These are phyloP conservation scores for Embidobia sp. DNA, from an alignment of 2,888 invertebrate genomes.

Conservation along the genomic window DNA sequence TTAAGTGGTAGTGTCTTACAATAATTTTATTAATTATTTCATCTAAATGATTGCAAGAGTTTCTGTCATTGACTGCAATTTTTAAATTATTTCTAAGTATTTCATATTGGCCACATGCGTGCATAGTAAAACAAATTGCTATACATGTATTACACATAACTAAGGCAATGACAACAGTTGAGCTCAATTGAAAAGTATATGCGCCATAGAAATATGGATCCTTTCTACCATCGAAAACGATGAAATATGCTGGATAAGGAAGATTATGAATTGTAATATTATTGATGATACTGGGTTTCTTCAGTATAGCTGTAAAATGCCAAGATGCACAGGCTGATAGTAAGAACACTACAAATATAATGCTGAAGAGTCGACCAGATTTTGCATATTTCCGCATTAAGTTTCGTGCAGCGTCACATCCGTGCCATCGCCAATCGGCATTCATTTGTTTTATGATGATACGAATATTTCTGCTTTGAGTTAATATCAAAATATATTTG, in stretches of 20 bases:
- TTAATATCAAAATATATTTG: conserved; percentile 19
- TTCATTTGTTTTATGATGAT: conserved; percentile 24
- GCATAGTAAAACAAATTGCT: conserved; percentile 35
- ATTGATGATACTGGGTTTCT: not conserved
- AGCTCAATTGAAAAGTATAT: conserved; percentile 4
- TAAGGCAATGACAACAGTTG: not conserved
- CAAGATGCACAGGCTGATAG: conserved; percentile 18
- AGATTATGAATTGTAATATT: conserved; percentile 23
- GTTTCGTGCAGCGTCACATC: conserved; percentile 1
- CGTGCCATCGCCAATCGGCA: conserved; percentile 27
- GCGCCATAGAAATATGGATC: conserved; percentile 12
- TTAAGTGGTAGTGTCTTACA: conserved; percentile 22
- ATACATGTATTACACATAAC: conserved; percentile 38
- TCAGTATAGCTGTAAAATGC: conserved; percentile 16
- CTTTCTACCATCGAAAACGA: conserved; percentile 11
- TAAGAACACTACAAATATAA: conserved; percentile 6
- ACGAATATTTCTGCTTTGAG: conserved; percentile 13
- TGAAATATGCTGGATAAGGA: conserved; percentile 29
- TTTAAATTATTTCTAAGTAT: conserved; percentile 8
- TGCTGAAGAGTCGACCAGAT: conserved; percentile 18
- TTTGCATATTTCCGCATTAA: conserved; percentile 36
- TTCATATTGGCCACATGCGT: conserved; percentile 30
- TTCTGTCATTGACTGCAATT: conserved; percentile 4
- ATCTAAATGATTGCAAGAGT: not conserved
- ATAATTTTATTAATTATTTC: conserved; percentile 1